These are phyloP conservation scores for Diadophis punctatus DNA, from an alignment of 2,113 vertebrate species.

Conservation along the genomic window DNA sequence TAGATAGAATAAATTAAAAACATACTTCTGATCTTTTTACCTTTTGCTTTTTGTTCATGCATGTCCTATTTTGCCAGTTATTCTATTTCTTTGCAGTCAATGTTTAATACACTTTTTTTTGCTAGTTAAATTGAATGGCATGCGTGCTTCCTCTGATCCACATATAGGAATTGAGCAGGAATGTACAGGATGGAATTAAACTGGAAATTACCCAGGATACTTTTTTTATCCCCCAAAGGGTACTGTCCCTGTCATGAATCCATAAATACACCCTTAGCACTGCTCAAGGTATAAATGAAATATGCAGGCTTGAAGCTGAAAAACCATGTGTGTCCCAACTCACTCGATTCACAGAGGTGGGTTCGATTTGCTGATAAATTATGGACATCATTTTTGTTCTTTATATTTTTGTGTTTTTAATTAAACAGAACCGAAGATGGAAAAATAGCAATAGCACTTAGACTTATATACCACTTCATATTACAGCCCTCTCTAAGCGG, in stretches of 20 bases:
- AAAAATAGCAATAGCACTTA: no score
- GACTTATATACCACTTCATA: no score
- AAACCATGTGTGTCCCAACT: not conserved
- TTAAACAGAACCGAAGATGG: not conserved
- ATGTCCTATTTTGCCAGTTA: not conserved
- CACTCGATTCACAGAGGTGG: not conserved
- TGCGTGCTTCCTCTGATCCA: not conserved
- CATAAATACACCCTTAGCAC: not conserved
- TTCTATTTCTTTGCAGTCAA: not conserved
- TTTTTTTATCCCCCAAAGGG: not conserved
- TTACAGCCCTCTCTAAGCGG: no score
- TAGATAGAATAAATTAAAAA: not conserved
- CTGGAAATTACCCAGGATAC: not conserved
- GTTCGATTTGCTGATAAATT: not conserved
- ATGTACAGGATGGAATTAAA: not conserved
- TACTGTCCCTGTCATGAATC: not conserved
- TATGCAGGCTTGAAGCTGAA: not conserved
- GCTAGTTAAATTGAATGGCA: not conserved
- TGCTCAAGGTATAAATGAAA: not conserved
- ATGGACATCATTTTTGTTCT: not conserved
- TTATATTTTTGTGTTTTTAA: not conserved
- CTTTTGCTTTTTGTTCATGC: not conserved
- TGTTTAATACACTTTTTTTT: not conserved
- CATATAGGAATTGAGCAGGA: not conserved
- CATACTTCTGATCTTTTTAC: not conserved